Percentiles rank a stretch among this genome's conserved stretches.
Evolutionary conservation across 2,797 vertebrate genomes (phyloP).

Genomic region (Podarcis siculus): DNA sequence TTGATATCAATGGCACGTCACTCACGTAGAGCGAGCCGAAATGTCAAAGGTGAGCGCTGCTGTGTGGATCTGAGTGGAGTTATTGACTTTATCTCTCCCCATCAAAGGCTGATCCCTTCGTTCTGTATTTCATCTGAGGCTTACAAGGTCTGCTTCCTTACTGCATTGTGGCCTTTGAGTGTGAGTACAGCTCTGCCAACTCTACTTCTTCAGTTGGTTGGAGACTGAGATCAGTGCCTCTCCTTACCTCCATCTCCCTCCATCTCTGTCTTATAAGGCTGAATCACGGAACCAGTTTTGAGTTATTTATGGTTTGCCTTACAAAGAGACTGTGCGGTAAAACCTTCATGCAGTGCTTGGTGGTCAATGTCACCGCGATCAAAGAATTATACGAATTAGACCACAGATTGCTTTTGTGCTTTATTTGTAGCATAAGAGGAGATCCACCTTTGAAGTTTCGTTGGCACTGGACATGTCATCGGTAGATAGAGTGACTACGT

Average conservation of each 20-base stretch:
- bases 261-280: not conserved
- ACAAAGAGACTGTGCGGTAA: not conserved
- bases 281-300: not conserved
- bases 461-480: not conserved
- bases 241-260: not conserved
- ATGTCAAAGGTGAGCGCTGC: constrained; percentile 15
- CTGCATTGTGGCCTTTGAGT: not conserved
- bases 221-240: not conserved
- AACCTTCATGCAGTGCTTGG: not conserved
- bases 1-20: constrained; percentile 35
- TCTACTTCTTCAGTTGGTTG: constrained; percentile 16
- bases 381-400: not conserved
- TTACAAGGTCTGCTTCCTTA: constrained; percentile 12
- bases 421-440: not conserved
- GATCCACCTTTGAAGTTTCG: not conserved
- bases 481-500: not conserved
- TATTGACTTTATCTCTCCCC: not conserved
- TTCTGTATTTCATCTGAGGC: not conserved
- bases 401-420: not conserved
- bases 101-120: not conserved
- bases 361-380: no score
- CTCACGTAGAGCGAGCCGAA: constrained; percentile 6
- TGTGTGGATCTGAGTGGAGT: constrained; percentile 20
- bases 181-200: constrained; percentile 27
- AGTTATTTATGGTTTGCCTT: not conserved